These are phyloP conservation scores for Pseudoatta argentina DNA, from an alignment of 1,140 invertebrate species.

Conservation along the genomic window DNA sequence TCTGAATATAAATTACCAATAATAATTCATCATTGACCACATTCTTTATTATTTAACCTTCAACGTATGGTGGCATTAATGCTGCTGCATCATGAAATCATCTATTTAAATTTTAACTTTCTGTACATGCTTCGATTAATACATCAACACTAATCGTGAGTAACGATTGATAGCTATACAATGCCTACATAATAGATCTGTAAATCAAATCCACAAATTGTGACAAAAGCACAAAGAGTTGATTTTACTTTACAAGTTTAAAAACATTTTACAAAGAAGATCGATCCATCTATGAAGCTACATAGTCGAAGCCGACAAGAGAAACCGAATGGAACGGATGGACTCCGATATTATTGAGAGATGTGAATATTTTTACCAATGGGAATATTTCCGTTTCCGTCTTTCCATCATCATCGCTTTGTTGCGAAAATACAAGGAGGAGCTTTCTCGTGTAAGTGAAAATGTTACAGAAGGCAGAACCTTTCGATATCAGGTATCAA, in stretches of 20 bases:
- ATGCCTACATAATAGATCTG: neutral
- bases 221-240: neutral
- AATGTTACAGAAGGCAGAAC: conserved; percentile 28
- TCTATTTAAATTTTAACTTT: conserved; percentile 31
- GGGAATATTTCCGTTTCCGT: conserved; percentile 26
- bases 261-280: neutral
- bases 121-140: neutral
- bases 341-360: conserved; percentile 19
- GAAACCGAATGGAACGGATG: neutral
- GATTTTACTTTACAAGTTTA: neutral
- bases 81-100: neutral
- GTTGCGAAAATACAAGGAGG: neutral
- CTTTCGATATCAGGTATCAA: conserved; percentile 56
- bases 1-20: neutral
- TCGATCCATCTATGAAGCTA: conserved; percentile 9
- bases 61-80: conserved; percentile 26
- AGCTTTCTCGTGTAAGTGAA: conserved; percentile 38
- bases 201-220: conserved; percentile 24
- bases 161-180: neutral
- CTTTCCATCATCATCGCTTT: conserved; percentile 4
- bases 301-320: neutral
- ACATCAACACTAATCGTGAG: neutral
- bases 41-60: conserved; percentile 37
- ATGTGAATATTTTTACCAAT: conserved; percentile 41
- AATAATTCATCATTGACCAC: conserved; percentile 23